Evolutionary conservation across 2,888 invertebrate species (phyloP).

Genomic region (Catocala nupta): DNA sequence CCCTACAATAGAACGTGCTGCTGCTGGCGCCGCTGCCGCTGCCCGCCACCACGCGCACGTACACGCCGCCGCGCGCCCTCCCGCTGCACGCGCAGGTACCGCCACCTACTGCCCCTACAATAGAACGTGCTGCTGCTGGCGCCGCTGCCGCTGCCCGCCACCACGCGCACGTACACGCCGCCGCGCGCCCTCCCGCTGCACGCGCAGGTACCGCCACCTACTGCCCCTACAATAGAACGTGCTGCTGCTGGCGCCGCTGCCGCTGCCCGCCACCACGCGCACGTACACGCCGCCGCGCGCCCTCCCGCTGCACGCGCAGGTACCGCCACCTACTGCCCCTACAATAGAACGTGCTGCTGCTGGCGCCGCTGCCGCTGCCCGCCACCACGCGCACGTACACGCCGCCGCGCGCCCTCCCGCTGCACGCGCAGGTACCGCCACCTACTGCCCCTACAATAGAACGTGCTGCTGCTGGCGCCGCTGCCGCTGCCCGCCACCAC

Average conservation of each 20-base stretch:
- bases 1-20: not conserved
- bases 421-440: not conserved
- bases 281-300: constrained; percentile 86
- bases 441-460: constrained; percentile 69
- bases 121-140: constrained; percentile 92
- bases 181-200: constrained; percentile 10
- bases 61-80: not conserved
- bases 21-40: no score
- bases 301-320: not conserved
- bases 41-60: constrained; percentile 11
- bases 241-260: constrained; percentile 91
- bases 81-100: no score
- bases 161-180: constrained; percentile 90
- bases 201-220: not conserved
- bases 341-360: no score
- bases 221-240: constrained; percentile 85
- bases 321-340: constrained; percentile 1
- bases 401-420: not conserved
- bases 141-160: constrained; percentile 92
- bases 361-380: not conserved
- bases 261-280: constrained; percentile 92
- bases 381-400: constrained; percentile 11
- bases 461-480: constrained; percentile 91
- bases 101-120: not conserved
- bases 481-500: constrained; percentile 93